phyloP scores from a whole-genome alignment of 37 sponge, comb jelly and placozoan genomes.

The Theonella swinhoei region DNA sequence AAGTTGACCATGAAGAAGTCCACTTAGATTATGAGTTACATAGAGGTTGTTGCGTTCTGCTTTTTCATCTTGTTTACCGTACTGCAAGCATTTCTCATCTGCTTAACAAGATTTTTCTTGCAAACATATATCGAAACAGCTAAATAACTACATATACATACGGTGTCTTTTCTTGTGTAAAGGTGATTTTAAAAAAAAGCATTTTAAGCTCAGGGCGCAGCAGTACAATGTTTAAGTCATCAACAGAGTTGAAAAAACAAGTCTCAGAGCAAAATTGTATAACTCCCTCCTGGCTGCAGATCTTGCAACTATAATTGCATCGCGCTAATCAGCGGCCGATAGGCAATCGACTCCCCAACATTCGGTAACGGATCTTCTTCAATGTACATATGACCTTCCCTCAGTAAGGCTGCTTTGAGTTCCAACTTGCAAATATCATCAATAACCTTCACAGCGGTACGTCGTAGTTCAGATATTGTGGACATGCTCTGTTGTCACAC shows the following conservation, averaged over 20 bases:
- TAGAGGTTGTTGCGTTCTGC: too few species aligned
- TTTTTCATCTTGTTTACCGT: too few species aligned
- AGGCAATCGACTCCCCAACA: constrained; percentile 12
- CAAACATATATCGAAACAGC: too few species aligned
- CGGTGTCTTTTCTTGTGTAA: too few species aligned
- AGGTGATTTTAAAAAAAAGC: neutral
- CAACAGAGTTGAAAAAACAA: neutral
- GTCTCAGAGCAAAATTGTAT: constrained; percentile 1
- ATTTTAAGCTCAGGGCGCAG: neutral
- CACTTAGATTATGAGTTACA: constrained; percentile 13
- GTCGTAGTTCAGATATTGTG: neutral
- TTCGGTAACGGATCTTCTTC: neutral
- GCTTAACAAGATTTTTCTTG: too few species aligned
- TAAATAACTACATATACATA: neutral
- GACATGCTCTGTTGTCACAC: neutral
- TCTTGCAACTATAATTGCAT: too few species aligned
- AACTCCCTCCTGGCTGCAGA: too few species aligned
- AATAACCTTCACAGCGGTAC: neutral
- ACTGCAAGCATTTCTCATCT: too few species aligned
- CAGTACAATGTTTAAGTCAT: neutral
- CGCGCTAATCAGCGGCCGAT: neutral
- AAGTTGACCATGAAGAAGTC: neutral
- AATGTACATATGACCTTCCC: neutral
- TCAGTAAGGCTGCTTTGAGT: neutral
- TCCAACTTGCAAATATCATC: neutral